phyloP scores from a whole-genome alignment of 2,113 vertebrate genomes.

The Chloebia gouldiae region DNA sequence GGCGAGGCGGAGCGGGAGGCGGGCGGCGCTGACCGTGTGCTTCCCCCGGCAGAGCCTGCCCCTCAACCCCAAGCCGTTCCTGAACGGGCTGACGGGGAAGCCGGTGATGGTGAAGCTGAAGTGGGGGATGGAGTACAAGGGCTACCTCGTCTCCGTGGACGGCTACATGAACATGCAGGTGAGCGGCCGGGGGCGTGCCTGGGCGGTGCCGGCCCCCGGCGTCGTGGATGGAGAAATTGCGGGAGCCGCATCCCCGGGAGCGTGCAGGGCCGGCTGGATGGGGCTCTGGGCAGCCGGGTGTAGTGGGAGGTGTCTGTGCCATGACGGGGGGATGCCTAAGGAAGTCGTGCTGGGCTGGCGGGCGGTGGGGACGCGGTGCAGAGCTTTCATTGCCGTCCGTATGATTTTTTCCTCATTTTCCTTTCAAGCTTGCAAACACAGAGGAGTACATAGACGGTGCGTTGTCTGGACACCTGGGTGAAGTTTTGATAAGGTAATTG shows the following conservation, averaged over 20 bases:
- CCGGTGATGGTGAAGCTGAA: slow-evolving; percentile 99
- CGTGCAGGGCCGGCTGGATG: background rate
- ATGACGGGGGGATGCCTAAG: fast-evolving
- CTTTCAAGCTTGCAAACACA: slow-evolving; percentile 91
- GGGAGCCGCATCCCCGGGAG: background rate
- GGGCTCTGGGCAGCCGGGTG: background rate
- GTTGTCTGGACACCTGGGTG: slow-evolving; percentile 93
- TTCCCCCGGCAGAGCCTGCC: slow-evolving; percentile 87
- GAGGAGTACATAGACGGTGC: slow-evolving; percentile 99
- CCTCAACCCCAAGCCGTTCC: slow-evolving; percentile 95
- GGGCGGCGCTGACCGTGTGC: background rate
- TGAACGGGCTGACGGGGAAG: slow-evolving; percentile 95
- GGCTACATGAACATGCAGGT: slow-evolving; percentile 99
- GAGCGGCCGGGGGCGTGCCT: background rate
- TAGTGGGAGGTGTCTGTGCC: fast-evolving
- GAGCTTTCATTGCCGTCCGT: fast-evolving
- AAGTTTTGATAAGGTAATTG: slow-evolving; percentile 93
- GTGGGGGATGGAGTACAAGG: slow-evolving; percentile 99
- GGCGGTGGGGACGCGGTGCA: fast-evolving
- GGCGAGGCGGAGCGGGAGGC: background rate
- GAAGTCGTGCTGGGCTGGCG: fast-evolving
- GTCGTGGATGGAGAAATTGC: fast-evolving
- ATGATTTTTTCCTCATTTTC: background rate
- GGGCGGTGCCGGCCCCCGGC: no score
- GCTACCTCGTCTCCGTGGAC: slow-evolving; percentile 95